Evolutionary conservation across 2,797 vertebrate species (phyloP), one percentile per base, ranked within the genome.

Genomic region (Buphagus erythrorhynchus): DNA sequence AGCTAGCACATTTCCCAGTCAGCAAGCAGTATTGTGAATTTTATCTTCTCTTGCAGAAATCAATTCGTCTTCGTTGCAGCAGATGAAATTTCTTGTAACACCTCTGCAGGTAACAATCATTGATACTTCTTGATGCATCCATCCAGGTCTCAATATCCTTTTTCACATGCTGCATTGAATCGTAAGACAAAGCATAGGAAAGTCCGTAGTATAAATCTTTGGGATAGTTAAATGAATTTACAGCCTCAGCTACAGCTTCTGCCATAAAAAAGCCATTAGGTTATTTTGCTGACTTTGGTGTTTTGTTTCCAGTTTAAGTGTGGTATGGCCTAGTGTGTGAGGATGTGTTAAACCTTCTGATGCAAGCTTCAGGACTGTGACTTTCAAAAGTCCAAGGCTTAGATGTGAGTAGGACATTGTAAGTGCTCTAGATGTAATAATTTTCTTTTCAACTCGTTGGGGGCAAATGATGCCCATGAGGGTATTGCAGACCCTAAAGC

Each of bases 1-100:
- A 98, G 97, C 96, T 97, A 98, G 97, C 97, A 97, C 98, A 97
- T 98, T 96, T 96, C 97, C 98, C 98, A 98, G 98, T 98, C 98
- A 99, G 98, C 98, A 98, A 99, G 98, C 98, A 98, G 98, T 98
- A 98, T 99, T 99, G 98, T 99, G 98, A 99, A 99, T 99, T 98
- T 99, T 99, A 99, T 99, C 99, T 99, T 99, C 99, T 99, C 98
- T 99, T 99, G 98, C 99, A 99, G 99, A 99, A 99, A 99, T 99
- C 98, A 99, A 98, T 99, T 99, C 98, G 98, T 99, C 98, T 98
- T 99, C 99, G 98, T 99, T 99, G 99, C 99, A 98, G 98, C 99
- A 98, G 99, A 99, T 99, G 99, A 99, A 99, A 99, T 99, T 99
- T 99, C 99, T 99, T 99, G 99, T 99, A 99, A 99, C 99, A 99